These are phyloP conservation scores for Ichneumon xanthorius DNA, from an alignment of 2,888 invertebrate species.

Conservation along the genomic window DNA sequence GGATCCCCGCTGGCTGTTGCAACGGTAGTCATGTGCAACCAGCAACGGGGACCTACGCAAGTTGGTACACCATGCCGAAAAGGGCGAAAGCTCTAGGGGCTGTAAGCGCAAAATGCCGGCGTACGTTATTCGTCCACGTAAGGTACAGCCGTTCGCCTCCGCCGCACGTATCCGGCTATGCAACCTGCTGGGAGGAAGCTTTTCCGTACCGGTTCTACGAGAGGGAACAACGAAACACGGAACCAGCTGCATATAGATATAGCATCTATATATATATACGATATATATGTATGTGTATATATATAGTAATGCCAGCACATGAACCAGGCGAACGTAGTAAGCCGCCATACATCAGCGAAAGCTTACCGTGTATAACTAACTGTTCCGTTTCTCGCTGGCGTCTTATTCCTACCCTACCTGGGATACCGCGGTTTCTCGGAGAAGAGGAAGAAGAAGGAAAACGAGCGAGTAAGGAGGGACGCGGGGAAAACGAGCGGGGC, in stretches of 20 bases:
- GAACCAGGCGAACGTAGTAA: slow-evolving; percentile 69
- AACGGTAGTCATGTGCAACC: slow-evolving; percentile 41
- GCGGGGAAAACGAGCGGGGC: slow-evolving; percentile 20
- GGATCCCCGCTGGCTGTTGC: slow-evolving; percentile 48
- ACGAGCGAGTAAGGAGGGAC: slow-evolving; percentile 53
- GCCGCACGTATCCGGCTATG: slow-evolving; percentile 45
- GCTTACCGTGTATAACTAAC: slow-evolving; percentile 76
- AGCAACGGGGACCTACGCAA: slow-evolving; percentile 26
- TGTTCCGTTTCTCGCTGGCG: slow-evolving; percentile 72
- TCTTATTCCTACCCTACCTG: slow-evolving; percentile 71
- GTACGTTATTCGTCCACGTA: slow-evolving; percentile 61
- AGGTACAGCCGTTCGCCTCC: slow-evolving; percentile 54
- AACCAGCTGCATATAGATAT: slow-evolving; percentile 19
- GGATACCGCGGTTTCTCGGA: slow-evolving; percentile 54
- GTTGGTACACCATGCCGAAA: slow-evolving; percentile 24
- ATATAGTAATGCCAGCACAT: slow-evolving; percentile 48
- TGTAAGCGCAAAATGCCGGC: slow-evolving; percentile 35
- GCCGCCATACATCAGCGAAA: slow-evolving; percentile 76
- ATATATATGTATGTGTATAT: not conserved
- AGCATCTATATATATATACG: not conserved
- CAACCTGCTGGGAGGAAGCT: slow-evolving; percentile 70
- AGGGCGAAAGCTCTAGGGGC: slow-evolving; percentile 37
- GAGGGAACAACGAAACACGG: slow-evolving; percentile 36
- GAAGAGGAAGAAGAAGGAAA: slow-evolving; percentile 34
- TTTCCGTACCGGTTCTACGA: slow-evolving; percentile 61